Base-by-base conservation (phyloP, 1,140 invertebrate species). In the Caerostris darwini region DNA sequence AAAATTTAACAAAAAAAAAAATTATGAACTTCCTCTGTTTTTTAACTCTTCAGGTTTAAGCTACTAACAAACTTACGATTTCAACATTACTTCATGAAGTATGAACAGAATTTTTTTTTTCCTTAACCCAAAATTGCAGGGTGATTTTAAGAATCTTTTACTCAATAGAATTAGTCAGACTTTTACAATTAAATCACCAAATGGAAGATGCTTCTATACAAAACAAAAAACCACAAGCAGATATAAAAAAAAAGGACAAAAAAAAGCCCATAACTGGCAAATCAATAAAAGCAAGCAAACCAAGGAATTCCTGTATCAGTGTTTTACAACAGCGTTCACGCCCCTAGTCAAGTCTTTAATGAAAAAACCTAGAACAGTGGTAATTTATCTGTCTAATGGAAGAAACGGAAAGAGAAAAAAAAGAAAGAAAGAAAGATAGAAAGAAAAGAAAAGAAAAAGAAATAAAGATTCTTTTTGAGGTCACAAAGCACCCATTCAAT, bases 321-420 rank as follows among this genome's bases (percentile, higher is more conserved):
- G 69, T 71, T 71, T 71, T 85, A 59, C 86, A 88, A 88, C 69
- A 67, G 67, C 34, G 71, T 58, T 77, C 89, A 91, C 89, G 89
- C 89, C 89, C 89, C 89, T 82, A 59, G 61, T 50, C 59, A 56
- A 50, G 14, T 81, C 34, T n/a, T 34, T 91, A 91, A 91, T 91
- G 89, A 91, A 91, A 91, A 57, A 59, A 19, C 54, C 57, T 34
- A 85, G 83, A 85, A 57, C 86, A 64, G 56, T 61, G 19, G 92
- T 93, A 93, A 93, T 93, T 93, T 93, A 93, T 93, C 92, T 93
- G 92, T 93, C 82, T 93, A 93, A 93, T 93, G 34, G 92, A 93
- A 53, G 58, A 58, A 71, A 90, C 10, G 53, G 19, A 90, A 34
- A 34, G 34, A 34, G 2, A 10, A 57, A 92, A 34, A 85, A 93